These are phyloP conservation scores for Itoplectis maculator DNA, from an alignment of 2,888 invertebrate species.

Conservation along the genomic window DNA sequence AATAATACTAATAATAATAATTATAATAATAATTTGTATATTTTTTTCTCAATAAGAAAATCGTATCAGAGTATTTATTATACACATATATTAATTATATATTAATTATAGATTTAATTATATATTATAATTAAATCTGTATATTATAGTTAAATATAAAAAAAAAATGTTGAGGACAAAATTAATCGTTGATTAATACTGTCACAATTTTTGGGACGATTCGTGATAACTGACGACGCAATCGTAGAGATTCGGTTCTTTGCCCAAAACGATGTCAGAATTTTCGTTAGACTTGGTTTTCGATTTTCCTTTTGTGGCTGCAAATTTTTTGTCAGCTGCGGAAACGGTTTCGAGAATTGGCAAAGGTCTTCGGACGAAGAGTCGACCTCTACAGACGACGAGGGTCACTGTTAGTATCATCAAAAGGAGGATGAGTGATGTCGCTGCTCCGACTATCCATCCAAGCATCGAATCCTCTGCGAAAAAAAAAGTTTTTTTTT, in stretches of 20 bases:
- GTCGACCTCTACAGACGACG: slow-evolving; percentile 79
- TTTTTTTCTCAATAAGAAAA: slow-evolving; percentile 17
- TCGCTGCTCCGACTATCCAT: slow-evolving; percentile 82
- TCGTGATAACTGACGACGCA: slow-evolving; percentile 46
- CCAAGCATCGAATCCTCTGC: slow-evolving; percentile 79
- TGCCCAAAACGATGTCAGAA: slow-evolving; percentile 73
- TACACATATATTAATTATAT: slow-evolving; percentile 25
- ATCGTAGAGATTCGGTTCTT: slow-evolving; percentile 76
- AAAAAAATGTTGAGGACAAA: too few relatives aligned
- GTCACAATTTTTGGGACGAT: slow-evolving; percentile 71
- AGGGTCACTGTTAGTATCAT: slow-evolving; percentile 80
- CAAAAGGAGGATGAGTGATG: slow-evolving; percentile 79
- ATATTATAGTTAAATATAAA: too few relatives aligned
- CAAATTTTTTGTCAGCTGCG: slow-evolving; percentile 59
- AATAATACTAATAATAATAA: too few relatives aligned
- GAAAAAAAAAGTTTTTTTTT: too few relatives aligned
- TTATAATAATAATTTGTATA: slow-evolving; percentile 35
- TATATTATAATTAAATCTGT: too few relatives aligned
- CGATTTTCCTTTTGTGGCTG: slow-evolving; percentile 17
- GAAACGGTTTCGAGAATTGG: slow-evolving; percentile 77
- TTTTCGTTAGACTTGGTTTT: slow-evolving; percentile 63
- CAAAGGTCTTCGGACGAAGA: slow-evolving; percentile 74
- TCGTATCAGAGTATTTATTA: slow-evolving; percentile 1
- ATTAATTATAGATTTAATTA: too few relatives aligned
- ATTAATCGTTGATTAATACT: slow-evolving; percentile 8